phyloP scores from a whole-genome alignment of 2,888 invertebrate species.

The Malthinus flaveolus region DNA sequence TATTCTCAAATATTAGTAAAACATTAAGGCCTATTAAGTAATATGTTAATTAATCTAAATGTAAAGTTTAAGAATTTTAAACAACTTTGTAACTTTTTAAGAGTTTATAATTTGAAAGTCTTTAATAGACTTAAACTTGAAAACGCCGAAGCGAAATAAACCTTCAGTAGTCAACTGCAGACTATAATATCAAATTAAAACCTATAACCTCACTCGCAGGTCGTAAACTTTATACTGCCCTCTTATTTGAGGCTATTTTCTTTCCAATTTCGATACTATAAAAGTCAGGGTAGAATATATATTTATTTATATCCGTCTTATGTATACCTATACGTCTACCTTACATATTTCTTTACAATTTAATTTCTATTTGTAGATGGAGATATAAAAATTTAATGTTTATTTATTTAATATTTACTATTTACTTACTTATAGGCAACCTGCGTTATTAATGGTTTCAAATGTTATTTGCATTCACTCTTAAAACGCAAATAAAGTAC shows the following conservation, averaged over 20 bases:
- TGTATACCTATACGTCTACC: background rate
- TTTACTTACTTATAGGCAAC: too few relatives aligned
- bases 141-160: conserved; percentile 27
- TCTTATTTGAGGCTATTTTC: conserved; percentile 40
- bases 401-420: too few relatives aligned
- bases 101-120: conserved; percentile 25
- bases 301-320: conserved; percentile 6
- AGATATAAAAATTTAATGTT: too few relatives aligned
- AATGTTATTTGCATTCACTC: too few relatives aligned
- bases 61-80: conserved; percentile 21
- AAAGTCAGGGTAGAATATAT: conserved; percentile 36
- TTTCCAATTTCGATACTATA: conserved; percentile 41
- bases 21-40: conserved; percentile 2
- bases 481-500: too few relatives aligned
- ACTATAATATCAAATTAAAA: conserved; percentile 23
- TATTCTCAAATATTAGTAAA: conserved; percentile 1
- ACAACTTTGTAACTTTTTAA: conserved; percentile 26
- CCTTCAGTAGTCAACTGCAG: conserved; percentile 25
- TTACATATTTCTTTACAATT: background rate
- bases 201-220: conserved; percentile 35
- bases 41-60: conserved; percentile 20
- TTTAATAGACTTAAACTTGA: conserved; percentile 28
- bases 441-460: too few relatives aligned
- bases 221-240: conserved; percentile 40
- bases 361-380: too few relatives aligned